These are phyloP conservation scores for Australoheros facetus DNA, from an alignment of 2,797 vertebrate genomes.

Conservation along the genomic window DNA sequence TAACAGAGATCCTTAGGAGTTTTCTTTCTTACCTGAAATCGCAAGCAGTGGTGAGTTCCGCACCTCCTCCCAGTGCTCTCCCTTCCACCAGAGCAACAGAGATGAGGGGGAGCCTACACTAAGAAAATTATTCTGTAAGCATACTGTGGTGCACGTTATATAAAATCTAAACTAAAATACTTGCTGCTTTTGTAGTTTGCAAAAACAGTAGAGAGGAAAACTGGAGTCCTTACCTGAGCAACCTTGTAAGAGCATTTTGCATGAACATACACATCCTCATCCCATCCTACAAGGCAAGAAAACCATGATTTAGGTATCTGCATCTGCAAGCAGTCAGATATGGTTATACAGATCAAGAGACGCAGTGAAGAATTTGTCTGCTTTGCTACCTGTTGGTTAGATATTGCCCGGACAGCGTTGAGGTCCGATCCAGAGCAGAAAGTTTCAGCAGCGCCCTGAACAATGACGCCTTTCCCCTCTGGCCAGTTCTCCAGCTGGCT, in stretches of 20 bases:
- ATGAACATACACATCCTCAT: constrained; percentile 96
- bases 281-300: constrained; percentile 85
- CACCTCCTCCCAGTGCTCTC: constrained; percentile 90
- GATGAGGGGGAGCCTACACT: constrained; percentile 90
- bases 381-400: constrained; percentile 82
- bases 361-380: not conserved
- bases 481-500: constrained; percentile 90
- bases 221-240: constrained; percentile 85
- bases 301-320: not conserved
- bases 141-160: constrained; percentile 2
- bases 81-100: constrained; percentile 94
- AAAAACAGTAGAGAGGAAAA: not conserved
- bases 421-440: constrained; percentile 97
- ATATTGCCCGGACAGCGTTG: constrained; percentile 86
- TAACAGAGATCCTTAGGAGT: not conserved
- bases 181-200: not conserved
- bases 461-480: constrained; percentile 91
- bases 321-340: not conserved
- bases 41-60: constrained; percentile 92
- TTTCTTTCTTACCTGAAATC: constrained; percentile 89
- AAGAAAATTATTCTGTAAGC: constrained; percentile 53
- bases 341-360: not conserved
- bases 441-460: constrained; percentile 87
- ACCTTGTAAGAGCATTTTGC: constrained; percentile 91
- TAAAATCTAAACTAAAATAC: not conserved